Evolutionary conservation across 1,140 invertebrate species (phyloP).

Genomic region (Apis cerana): DNA sequence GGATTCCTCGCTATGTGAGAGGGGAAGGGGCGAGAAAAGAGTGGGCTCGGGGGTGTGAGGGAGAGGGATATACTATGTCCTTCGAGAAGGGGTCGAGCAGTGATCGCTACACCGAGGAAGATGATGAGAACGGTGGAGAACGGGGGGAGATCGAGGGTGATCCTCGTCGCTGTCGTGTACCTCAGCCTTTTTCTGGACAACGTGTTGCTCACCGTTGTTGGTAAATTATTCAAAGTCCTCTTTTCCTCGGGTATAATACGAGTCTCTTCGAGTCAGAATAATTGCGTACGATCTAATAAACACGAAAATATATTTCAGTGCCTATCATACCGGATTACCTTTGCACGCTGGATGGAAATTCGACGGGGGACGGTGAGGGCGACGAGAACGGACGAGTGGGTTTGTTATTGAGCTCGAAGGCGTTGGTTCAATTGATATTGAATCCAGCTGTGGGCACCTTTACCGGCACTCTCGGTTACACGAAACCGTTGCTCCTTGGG

Average conservation of each 20-base stretch:
- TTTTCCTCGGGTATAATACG: too few species aligned
- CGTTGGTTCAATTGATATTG: slow-evolving; percentile 91
- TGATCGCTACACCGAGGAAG: slow-evolving; percentile 1
- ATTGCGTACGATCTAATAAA: too few species aligned
- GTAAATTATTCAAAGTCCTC: slow-evolving; percentile 81
- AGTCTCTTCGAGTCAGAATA: too few species aligned
- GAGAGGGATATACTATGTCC: background rate
- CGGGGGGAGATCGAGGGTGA: slow-evolving; percentile 70
- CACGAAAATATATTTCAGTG: slow-evolving; percentile 83
- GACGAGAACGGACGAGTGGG: slow-evolving; percentile 90
- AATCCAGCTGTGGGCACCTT: slow-evolving; percentile 91
- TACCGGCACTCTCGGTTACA: slow-evolving; percentile 87
- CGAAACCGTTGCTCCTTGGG: slow-evolving; percentile 90
- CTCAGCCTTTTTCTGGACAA: slow-evolving; percentile 88
- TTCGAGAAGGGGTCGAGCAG: background rate
- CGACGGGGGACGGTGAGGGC: slow-evolving; percentile 74
- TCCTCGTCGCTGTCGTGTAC: slow-evolving; percentile 84
- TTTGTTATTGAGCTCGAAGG: slow-evolving; percentile 92
- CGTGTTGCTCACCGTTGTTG: slow-evolving; percentile 89
- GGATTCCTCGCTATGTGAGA: too few species aligned
- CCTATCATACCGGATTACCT: slow-evolving; percentile 93
- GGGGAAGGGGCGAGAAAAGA: too few species aligned
- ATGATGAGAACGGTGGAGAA: slow-evolving; percentile 49
- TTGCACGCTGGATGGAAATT: slow-evolving; percentile 82
- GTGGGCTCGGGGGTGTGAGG: too few species aligned